Evolutionary conservation across 2,888 invertebrate species (phyloP).

Genomic region (Bellardia pandia): DNA sequence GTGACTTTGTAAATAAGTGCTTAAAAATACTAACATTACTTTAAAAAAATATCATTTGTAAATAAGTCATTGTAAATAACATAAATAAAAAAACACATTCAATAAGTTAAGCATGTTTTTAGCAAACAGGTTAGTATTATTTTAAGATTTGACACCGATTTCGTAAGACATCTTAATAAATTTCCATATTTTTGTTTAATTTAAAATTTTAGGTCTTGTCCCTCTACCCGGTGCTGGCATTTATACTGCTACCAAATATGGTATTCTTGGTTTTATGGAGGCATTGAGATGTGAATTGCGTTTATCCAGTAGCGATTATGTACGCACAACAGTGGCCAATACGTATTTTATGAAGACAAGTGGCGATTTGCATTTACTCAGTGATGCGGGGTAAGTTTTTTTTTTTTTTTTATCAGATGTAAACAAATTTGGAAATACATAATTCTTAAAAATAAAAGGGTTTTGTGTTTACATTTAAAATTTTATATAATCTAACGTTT

Average conservation of each 20-base stretch:
- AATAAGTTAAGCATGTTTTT: neutral
- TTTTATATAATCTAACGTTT: neutral
- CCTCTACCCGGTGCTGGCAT: conserved; percentile 82
- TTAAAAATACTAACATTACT: neutral
- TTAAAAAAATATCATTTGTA: neutral
- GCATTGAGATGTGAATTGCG: conserved; percentile 82
- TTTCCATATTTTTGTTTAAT: conserved; percentile 8
- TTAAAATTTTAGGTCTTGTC: conserved; percentile 78
- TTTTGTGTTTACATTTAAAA: neutral
- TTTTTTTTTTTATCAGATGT: neutral
- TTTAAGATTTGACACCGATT: neutral
- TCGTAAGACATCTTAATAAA: neutral
- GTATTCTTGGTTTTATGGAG: conserved; percentile 84
- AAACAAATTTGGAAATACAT: neutral
- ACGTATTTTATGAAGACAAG: conserved; percentile 84
- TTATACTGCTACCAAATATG: conserved; percentile 84
- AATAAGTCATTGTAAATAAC: neutral
- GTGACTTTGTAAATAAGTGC: neutral
- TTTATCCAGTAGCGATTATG: conserved; percentile 82
- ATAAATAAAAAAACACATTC: neutral
- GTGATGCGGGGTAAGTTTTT: conserved; percentile 80
- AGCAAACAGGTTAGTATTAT: conserved; percentile 11
- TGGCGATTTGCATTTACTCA: conserved; percentile 81
- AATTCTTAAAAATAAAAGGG: neutral
- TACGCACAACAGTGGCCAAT: conserved; percentile 82